phyloP scores from a whole-genome alignment of 1,140 invertebrate species.

The Drosophila orena region DNA sequence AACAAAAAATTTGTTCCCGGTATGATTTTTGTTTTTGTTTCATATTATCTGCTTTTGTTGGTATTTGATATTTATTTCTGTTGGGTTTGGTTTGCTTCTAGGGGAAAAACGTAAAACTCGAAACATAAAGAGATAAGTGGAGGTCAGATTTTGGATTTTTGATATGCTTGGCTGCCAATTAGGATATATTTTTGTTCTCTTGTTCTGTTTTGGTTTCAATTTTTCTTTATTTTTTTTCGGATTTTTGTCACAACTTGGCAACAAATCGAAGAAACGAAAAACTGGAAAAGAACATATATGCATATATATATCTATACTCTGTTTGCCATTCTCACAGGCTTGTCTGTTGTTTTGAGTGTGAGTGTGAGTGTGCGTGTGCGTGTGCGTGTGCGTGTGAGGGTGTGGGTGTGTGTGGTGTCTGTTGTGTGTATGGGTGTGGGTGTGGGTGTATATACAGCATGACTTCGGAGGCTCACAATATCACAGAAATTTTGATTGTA shows the following conservation, averaged over 20 bases:
- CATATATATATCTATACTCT: slow-evolving; percentile 49
- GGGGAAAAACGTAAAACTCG: slow-evolving; percentile 44
- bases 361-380: slow-evolving; percentile 12
- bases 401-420: background rate
- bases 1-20: slow-evolving; percentile 88
- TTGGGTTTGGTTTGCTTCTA: slow-evolving; percentile 17
- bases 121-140: slow-evolving; percentile 28
- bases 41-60: slow-evolving; percentile 53
- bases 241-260: slow-evolving; percentile 38
- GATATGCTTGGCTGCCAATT: slow-evolving; percentile 68
- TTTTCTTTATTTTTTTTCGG: slow-evolving; percentile 20
- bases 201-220: slow-evolving; percentile 18
- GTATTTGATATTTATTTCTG: slow-evolving; percentile 34
- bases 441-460: slow-evolving; percentile 44
- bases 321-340: slow-evolving; percentile 45
- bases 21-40: slow-evolving; percentile 83
- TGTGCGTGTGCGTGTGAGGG: slow-evolving; percentile 26
- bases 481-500: slow-evolving; percentile 30
- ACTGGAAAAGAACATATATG: slow-evolving; percentile 53
- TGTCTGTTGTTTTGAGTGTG: slow-evolving; percentile 46
- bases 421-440: slow-evolving; percentile 13
- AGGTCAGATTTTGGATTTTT: slow-evolving; percentile 16
- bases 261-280: slow-evolving; percentile 45
- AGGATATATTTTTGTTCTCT: slow-evolving; percentile 32
- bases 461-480: slow-evolving; percentile 36